phyloP scores from a whole-genome alignment of 2,888 invertebrate species.

The Aleiodes testaceus region DNA sequence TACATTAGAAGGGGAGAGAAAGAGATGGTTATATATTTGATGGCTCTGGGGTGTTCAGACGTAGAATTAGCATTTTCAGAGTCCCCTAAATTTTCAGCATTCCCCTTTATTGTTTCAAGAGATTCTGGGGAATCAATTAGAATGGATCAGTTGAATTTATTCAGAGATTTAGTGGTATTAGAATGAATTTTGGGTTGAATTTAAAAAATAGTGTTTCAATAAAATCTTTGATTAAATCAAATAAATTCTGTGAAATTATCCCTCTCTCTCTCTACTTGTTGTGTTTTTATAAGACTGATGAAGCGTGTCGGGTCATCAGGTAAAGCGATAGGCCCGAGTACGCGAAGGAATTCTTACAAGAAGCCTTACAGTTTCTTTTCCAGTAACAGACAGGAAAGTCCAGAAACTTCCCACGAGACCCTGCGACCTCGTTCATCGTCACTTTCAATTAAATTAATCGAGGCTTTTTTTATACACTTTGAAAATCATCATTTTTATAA shows the following conservation, averaged over 20 bases:
- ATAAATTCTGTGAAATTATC: background rate
- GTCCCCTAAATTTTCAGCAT: slow-evolving; percentile 35
- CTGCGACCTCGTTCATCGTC: slow-evolving; percentile 20
- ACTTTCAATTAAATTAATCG: background rate
- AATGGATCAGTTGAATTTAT: slow-evolving; percentile 42
- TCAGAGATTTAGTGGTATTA: slow-evolving; percentile 1
- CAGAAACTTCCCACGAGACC: slow-evolving; percentile 35
- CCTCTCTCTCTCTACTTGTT: background rate
- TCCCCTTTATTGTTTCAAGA: slow-evolving; percentile 56
- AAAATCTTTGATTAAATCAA: too few relatives aligned
- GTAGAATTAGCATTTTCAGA: slow-evolving; percentile 55
- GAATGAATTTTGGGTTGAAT: background rate
- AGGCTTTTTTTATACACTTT: background rate
- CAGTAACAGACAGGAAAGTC: slow-evolving; percentile 31
- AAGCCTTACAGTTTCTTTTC: slow-evolving; percentile 54
- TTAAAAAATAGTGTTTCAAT: too few relatives aligned
- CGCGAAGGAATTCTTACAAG: slow-evolving; percentile 60
- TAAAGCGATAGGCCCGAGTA: slow-evolving; percentile 55
- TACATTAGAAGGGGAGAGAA: slow-evolving; percentile 39
- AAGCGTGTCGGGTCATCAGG: slow-evolving; percentile 44
- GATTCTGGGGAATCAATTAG: slow-evolving; percentile 52
- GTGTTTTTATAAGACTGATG: slow-evolving; percentile 19
- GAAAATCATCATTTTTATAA: background rate
- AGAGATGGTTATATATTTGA: slow-evolving; percentile 57
- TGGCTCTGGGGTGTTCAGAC: slow-evolving; percentile 61